phyloP scores from a whole-genome alignment of 2,888 invertebrate genomes.

The Plebejus anna region DNA sequence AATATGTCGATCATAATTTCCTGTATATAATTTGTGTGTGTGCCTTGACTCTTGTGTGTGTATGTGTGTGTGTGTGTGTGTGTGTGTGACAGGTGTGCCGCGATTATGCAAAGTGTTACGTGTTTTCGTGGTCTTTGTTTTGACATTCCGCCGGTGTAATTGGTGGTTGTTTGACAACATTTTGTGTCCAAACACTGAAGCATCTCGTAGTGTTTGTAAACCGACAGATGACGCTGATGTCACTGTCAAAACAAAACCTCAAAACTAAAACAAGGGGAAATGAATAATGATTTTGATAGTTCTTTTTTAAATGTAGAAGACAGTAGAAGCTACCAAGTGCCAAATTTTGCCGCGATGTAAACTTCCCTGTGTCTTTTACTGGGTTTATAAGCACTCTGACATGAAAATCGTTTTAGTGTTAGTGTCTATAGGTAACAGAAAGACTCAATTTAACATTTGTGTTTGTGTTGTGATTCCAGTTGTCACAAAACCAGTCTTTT shows the following conservation, averaged over 20 bases:
- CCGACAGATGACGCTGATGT: constrained; percentile 2
- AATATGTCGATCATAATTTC: background rate
- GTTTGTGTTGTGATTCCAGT: background rate
- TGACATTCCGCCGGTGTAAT: constrained; percentile 24
- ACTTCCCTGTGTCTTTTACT: no score
- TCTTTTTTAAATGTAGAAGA: no score
- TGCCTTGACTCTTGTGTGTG: no score
- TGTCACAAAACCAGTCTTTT: background rate
- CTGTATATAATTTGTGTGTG: background rate
- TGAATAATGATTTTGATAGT: no score
- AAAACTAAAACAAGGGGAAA: background rate
- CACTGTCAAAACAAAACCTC: background rate
- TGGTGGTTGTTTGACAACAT: background rate
- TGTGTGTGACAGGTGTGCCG: constrained; percentile 13
- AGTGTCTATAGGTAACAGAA: no score
- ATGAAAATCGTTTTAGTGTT: no score
- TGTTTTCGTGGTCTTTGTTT: constrained; percentile 22
- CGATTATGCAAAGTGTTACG: constrained; percentile 26
- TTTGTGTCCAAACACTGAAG: constrained; percentile 22
- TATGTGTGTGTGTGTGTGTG: background rate
- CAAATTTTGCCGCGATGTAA: no score
- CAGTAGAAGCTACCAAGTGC: no score
- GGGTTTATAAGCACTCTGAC: no score
- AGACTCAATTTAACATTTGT: no score
- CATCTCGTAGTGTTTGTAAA: background rate